Base-by-base conservation (phyloP, 2,113 vertebrate species). In the Macroglossus sobrinus region DNA sequence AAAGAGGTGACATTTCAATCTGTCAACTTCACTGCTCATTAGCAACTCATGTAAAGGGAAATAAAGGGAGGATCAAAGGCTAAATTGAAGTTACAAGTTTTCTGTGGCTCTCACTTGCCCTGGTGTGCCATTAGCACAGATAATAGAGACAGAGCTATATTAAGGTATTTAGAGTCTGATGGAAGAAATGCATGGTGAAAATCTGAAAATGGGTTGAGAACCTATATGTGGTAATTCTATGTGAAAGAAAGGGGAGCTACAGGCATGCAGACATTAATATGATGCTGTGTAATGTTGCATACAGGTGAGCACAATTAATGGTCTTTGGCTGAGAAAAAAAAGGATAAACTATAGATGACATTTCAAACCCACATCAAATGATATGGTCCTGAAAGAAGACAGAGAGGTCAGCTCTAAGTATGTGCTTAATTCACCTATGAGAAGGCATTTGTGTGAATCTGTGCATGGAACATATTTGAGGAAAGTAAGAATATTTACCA, bases 1-100 rank as follows among this genome's bases (percentile, higher is more conserved):
- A 93, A 89, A 95, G 94, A 96, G 84, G 74, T 92, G 95, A 90
- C 74, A 96, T 96, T 98, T 98, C 93, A 95, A 96, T 95, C 95
- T 97, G 88, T 88, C 96, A 96, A 78, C 84, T 95, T 94, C 85
- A 85, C 66, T 96, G 35, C 91, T 97, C 85, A 96, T 97, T 94
- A 96, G 81, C 84, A 89, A 96, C 89, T 96, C 78, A 81, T 19
- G 18, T 71, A 93, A 96, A 96, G 91, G 96, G 53, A 55, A 35
- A 55, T 50, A n/a, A 90, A 43, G 69, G 45, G 43, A 86, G 16
- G 74, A 78, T 81, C 91, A 96, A 96, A 92, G 91, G 88, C 50
- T 96, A 97, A 94, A 81, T 69, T 81, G 81, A 88, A 45, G 74
- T 96, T 92, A 71, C 59, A 75, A 22, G 40, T 76, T 93, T 90